Percentiles rank a stretch among this genome's conserved stretches.
These are phyloP conservation scores for Acronicta aceris DNA, from an alignment of 2,888 invertebrate genomes.

Conservation along the genomic window DNA sequence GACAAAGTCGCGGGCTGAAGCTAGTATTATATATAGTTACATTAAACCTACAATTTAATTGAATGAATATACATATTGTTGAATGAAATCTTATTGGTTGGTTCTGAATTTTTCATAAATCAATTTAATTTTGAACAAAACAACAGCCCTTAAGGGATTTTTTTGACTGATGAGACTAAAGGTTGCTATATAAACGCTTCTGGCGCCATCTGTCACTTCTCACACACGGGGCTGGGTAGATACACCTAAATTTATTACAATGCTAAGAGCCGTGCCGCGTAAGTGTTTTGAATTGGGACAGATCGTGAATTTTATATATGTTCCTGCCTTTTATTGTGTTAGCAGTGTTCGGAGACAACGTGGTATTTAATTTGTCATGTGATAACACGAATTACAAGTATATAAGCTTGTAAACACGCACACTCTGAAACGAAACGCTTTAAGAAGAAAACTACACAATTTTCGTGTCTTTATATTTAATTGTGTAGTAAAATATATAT, in stretches of 20 bases:
- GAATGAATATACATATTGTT: no score
- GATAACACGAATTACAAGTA: no score
- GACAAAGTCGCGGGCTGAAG: no score
- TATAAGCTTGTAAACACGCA: no score
- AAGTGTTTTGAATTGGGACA: slow-evolving; percentile 19
- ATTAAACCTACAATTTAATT: no score
- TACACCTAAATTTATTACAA: slow-evolving; percentile 42
- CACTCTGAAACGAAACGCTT: no score
- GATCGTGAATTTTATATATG: slow-evolving; percentile 36
- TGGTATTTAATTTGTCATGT: slow-evolving; percentile 18
- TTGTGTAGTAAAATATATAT: no score
- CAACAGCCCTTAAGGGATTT: not conserved
- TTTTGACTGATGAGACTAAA: not conserved
- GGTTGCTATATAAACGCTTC: not conserved
- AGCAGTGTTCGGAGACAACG: slow-evolving; percentile 19
- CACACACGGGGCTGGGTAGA: slow-evolving; percentile 17
- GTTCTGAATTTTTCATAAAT: no score
- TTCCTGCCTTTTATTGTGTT: slow-evolving; percentile 7
- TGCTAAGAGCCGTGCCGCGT: slow-evolving; percentile 29
- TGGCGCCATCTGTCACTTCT: slow-evolving; percentile 41
- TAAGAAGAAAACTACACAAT: no score
- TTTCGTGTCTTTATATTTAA: no score
- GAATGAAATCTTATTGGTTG: no score
- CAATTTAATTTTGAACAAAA: not conserved
- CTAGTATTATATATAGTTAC: no score